Percentiles rank a stretch among this genome's conserved stretches.
These are phyloP conservation scores for Dermochelys coriacea DNA, from an alignment of 2,797 vertebrate genomes.

Conservation along the genomic window DNA sequence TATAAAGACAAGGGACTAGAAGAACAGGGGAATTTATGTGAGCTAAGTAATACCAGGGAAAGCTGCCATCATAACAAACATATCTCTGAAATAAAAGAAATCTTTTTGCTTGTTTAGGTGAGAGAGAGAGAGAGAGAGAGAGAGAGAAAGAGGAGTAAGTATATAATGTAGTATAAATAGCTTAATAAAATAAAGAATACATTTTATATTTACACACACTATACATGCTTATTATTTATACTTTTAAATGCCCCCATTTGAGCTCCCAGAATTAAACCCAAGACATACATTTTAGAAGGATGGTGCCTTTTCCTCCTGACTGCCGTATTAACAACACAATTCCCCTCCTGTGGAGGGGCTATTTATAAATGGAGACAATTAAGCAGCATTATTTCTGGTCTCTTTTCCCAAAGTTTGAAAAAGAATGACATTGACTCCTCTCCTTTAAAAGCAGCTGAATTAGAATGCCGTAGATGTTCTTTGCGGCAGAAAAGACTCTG, in stretches of 20 bases:
- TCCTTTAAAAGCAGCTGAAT: slow-evolving; percentile 34
- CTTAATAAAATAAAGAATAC: not conserved
- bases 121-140: not conserved
- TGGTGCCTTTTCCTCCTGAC: not conserved
- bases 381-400: slow-evolving; percentile 59
- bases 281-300: slow-evolving; percentile 22
- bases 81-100: slow-evolving; percentile 29
- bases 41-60: not conserved
- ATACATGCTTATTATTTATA: not conserved
- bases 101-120: not conserved
- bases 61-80: not conserved
- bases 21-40: not conserved
- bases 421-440: slow-evolving; percentile 38
- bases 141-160: slow-evolving; percentile 30
- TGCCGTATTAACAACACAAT: slow-evolving; percentile 24
- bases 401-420: slow-evolving; percentile 54
- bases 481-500: slow-evolving; percentile 53
- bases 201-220: not conserved
- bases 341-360: slow-evolving; percentile 9
- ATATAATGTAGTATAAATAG: not conserved
- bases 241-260: not conserved
- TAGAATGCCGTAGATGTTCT: slow-evolving; percentile 52
- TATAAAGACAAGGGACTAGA: not conserved
- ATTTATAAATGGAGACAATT: slow-evolving; percentile 62
- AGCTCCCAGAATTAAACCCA: slow-evolving; percentile 43